phyloP scores from a whole-genome alignment of 2,113 vertebrate genomes.

The Rhinoderma darwinii region DNA sequence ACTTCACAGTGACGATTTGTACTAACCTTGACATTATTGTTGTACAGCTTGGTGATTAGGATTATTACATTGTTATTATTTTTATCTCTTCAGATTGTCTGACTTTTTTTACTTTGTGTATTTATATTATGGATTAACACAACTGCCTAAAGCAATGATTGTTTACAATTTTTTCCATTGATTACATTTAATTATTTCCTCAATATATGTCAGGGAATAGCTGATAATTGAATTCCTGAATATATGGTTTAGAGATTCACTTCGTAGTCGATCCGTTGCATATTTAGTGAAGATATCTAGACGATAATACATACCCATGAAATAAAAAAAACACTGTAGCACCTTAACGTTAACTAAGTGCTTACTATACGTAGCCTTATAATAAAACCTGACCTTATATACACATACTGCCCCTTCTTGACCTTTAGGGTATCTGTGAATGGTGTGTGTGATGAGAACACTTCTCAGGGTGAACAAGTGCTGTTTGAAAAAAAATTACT shows the following conservation, averaged over 20 bases:
- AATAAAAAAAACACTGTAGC: background rate
- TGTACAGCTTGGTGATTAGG: background rate
- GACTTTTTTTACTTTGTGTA: background rate
- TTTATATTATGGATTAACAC: background rate
- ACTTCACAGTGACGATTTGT: no score
- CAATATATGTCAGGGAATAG: background rate
- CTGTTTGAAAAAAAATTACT: background rate
- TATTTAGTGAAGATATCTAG: background rate
- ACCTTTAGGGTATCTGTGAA: background rate
- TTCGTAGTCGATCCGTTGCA: background rate
- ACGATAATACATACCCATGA: background rate
- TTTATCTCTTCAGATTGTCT: background rate
- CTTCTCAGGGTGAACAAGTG: background rate
- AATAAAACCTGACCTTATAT: background rate
- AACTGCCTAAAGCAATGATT: background rate
- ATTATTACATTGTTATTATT: background rate
- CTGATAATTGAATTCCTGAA: background rate
- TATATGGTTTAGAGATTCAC: background rate
- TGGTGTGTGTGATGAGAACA: conserved; percentile 1
- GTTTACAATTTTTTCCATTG: background rate
- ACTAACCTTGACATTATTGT: background rate
- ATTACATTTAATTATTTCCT: no score
- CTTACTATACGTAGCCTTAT: background rate
- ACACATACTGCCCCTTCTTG: background rate
- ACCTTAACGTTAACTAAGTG: background rate